Conservation (phyloP, 2,797 vertebrate genomes). For the Thripadectes ignobilis region DNA sequence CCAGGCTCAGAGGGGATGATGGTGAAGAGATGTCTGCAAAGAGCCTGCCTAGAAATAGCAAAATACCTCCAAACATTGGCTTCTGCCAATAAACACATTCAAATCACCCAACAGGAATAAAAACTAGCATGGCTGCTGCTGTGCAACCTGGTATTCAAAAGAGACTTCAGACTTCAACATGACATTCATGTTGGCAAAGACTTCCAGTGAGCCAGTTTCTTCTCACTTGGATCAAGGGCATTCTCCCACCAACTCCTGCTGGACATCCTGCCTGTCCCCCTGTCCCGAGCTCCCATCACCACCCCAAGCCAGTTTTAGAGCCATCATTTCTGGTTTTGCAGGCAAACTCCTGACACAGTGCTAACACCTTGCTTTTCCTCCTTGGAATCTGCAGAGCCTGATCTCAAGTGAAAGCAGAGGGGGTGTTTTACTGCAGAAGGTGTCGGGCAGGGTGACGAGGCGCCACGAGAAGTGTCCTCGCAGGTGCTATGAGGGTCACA, state of each 20-base stretch:
- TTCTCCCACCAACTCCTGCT: background rate
- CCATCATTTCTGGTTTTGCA: background rate
- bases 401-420: background rate
- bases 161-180: background rate
- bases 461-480: rapidly evolving
- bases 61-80: background rate
- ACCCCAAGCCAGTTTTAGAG: background rate
- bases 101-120: background rate
- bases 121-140: background rate
- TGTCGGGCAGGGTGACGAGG: background rate
- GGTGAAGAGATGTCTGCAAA: background rate
- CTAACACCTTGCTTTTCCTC: background rate
- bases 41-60: background rate
- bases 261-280: background rate
- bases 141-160: background rate
- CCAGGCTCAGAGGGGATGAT: background rate
- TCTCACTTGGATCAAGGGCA: background rate
- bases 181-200: background rate
- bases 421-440: background rate
- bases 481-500: background rate
- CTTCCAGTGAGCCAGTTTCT: background rate
- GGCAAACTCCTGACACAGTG: background rate
- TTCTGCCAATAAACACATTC: background rate
- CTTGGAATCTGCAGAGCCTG: background rate
- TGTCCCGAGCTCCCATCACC: background rate